phyloP scores from a whole-genome alignment of 2,888 invertebrate genomes.

The Patella caerulea region DNA sequence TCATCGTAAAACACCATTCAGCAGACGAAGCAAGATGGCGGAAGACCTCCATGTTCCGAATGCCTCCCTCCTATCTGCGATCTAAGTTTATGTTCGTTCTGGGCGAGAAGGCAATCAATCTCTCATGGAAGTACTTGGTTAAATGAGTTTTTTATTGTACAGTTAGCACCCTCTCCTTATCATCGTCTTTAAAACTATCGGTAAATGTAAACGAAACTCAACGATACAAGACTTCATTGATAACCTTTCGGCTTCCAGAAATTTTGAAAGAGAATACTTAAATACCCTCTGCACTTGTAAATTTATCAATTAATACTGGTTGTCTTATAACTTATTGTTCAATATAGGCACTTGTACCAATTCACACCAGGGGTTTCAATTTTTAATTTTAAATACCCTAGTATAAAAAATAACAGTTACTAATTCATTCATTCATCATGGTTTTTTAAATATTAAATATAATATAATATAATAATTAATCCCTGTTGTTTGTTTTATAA shows the following conservation, averaged over 20 bases:
- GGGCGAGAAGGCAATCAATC: conserved; percentile 5
- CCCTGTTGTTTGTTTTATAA: too few species aligned
- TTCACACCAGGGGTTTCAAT: too few species aligned
- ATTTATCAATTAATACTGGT: too few species aligned
- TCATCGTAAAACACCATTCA: not conserved
- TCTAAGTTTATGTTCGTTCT: conserved; percentile 1
- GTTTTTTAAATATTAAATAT: too few species aligned
- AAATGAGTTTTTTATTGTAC: conserved; percentile 6
- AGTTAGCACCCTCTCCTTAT: not conserved
- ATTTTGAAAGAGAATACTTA: too few species aligned
- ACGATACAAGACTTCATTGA: not conserved
- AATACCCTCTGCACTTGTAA: too few species aligned
- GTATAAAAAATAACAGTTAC: too few species aligned
- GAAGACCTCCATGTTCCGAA: not conserved
- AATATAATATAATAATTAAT: too few species aligned
- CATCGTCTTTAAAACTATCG: not conserved
- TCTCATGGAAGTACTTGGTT: not conserved
- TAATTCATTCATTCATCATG: too few species aligned
- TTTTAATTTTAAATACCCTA: too few species aligned
- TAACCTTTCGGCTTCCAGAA: not conserved
- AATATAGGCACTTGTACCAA: too few species aligned
- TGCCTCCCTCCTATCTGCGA: not conserved
- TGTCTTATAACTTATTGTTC: too few species aligned
- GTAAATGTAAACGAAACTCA: not conserved
- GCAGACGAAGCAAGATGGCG: not conserved